Conservation (phyloP, 53 echinoderm and acorn worm genomes). For the Astropecten irregularis region DNA sequence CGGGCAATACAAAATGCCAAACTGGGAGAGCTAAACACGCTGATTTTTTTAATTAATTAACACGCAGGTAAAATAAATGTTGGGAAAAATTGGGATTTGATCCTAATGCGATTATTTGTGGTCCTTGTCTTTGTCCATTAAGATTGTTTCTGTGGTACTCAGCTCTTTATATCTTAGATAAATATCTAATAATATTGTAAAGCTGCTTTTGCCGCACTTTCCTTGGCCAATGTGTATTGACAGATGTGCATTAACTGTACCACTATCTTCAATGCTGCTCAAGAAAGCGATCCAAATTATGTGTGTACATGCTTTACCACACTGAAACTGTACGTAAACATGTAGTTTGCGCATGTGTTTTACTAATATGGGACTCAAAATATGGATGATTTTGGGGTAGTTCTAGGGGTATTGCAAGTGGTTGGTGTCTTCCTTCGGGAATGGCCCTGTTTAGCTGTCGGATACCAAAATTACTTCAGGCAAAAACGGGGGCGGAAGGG, state of each 20-base stretch:
- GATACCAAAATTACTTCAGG: too few relatives aligned
- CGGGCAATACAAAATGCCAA: neutral
- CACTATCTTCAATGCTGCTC: too few relatives aligned
- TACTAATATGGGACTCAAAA: too few relatives aligned
- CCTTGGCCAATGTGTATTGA: neutral
- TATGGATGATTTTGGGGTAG: too few relatives aligned
- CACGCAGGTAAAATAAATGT: slow-evolving; percentile 32
- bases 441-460: too few relatives aligned
- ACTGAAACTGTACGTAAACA: too few relatives aligned
- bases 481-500: too few relatives aligned
- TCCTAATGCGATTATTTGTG: slow-evolving; percentile 23
- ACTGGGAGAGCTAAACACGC: neutral
- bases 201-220: neutral
- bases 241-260: neutral
- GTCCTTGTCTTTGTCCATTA: slow-evolving; percentile 15
- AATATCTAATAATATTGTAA: slow-evolving; percentile 1
- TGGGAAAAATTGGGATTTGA: neutral
- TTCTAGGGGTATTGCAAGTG: too few relatives aligned
- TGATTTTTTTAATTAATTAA: slow-evolving; percentile 12
- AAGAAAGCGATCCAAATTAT: too few relatives aligned
- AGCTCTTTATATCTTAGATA: neutral
- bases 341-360: too few relatives aligned
- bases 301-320: too few relatives aligned
- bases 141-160: neutral
- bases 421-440: too few relatives aligned